phyloP scores from a whole-genome alignment of 2,888 invertebrate genomes.

The Drosophila emarginata region DNA sequence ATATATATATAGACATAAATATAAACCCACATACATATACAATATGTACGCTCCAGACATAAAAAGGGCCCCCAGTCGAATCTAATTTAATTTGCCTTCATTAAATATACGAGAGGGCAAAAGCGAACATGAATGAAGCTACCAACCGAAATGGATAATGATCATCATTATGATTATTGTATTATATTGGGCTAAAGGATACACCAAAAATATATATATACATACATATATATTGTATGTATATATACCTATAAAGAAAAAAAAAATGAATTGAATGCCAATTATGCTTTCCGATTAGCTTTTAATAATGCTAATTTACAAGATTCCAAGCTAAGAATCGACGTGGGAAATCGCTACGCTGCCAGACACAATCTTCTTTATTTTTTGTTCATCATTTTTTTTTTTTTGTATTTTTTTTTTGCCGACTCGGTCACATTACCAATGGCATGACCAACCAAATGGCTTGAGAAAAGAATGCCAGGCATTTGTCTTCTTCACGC shows the following conservation, averaged over 20 bases:
- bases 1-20: not conserved
- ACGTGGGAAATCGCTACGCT: conserved; percentile 58
- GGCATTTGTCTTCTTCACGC: conserved; percentile 74
- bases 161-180: conserved; percentile 43
- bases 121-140: conserved; percentile 10
- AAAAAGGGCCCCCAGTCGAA: conserved; percentile 25
- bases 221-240: conserved; percentile 9
- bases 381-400: conserved; percentile 53
- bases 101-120: conserved; percentile 40
- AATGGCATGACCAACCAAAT: conserved; percentile 73
- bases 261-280: conserved; percentile 60
- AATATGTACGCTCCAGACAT: not conserved
- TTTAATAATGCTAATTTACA: conserved; percentile 59
- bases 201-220: conserved; percentile 14
- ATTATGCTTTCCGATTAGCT: conserved; percentile 49
- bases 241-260: not conserved
- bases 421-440: conserved; percentile 64
- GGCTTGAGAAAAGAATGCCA: conserved; percentile 74
- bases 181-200: conserved; percentile 9
- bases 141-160: conserved; percentile 58
- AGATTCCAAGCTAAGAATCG: conserved; percentile 34
- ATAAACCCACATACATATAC: no score
- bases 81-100: conserved; percentile 47
- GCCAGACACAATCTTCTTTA: conserved; percentile 36
- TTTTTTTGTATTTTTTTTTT: conserved; percentile 49